Evolutionary conservation across 2,113 vertebrate genomes (phyloP).

Genomic region (Asarcornis scutulata): DNA sequence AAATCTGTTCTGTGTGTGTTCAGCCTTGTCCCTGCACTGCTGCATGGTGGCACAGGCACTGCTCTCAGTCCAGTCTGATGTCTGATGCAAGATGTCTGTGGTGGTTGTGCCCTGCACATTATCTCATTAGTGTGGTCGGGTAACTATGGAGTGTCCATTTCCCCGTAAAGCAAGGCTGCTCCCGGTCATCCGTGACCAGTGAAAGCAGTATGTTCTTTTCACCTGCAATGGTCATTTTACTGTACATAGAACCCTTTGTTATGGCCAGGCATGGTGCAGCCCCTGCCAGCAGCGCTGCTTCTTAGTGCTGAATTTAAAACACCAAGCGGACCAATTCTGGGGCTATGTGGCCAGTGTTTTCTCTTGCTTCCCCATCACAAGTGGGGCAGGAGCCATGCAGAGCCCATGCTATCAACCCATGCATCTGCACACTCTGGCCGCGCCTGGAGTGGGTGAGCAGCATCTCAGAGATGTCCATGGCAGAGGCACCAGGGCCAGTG

Average conservation of each 20-base stretch:
- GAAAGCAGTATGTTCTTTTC: not conserved
- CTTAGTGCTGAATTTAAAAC: not conserved
- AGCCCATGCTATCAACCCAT: not conserved
- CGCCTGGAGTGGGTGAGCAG: not conserved
- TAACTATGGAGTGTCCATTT: not conserved
- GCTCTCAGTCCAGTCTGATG: not conserved
- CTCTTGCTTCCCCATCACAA: not conserved
- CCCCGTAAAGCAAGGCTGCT: not conserved
- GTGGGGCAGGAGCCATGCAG: not conserved
- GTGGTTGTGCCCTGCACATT: not conserved
- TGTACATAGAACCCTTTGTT: not conserved
- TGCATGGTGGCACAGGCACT: accelerated
- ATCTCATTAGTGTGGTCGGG: accelerated
- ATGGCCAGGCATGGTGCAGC: slow-evolving; percentile 13
- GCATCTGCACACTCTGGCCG: not conserved
- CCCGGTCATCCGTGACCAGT: not conserved
- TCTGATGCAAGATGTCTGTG: not conserved
- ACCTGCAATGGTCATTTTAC: not conserved
- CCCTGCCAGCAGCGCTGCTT: slow-evolving; percentile 25
- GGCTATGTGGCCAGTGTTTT: not conserved
- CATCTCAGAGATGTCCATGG: slow-evolving; percentile 23
- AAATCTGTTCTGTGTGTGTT: not conserved
- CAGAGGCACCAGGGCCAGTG: slow-evolving; percentile 61
- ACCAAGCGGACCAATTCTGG: not conserved
- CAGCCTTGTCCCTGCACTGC: not conserved